Evolutionary conservation across 2,797 vertebrate genomes (phyloP).

Genomic region (Emydoidea blandingii): DNA sequence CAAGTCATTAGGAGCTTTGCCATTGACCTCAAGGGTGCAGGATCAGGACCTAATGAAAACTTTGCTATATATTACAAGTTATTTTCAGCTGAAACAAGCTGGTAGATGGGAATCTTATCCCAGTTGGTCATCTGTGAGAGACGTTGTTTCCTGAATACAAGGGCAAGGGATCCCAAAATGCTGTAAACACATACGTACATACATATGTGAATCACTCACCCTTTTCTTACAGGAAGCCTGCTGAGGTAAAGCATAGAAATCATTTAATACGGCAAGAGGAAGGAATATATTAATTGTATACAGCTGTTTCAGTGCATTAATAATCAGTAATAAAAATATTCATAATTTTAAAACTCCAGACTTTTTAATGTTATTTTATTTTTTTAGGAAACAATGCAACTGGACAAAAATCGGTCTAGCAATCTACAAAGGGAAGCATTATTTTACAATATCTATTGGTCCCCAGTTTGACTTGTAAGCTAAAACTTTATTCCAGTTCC

Average conservation of each 20-base stretch:
- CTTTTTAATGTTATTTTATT: not conserved
- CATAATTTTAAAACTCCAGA: slow-evolving; percentile 8
- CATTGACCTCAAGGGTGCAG: not conserved
- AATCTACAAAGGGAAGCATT: not conserved
- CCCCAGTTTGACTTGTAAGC: not conserved
- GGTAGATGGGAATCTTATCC: not conserved
- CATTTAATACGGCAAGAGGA: slow-evolving; percentile 14
- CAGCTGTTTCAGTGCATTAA: slow-evolving; percentile 61
- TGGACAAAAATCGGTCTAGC: not conserved
- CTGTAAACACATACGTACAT: not conserved
- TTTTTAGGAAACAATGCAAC: not conserved
- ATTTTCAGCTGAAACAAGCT: not conserved
- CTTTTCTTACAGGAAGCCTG: slow-evolving; percentile 42
- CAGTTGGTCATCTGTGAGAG: slow-evolving; percentile 33
- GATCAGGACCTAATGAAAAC: not conserved
- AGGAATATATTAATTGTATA: slow-evolving; percentile 51
- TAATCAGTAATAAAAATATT: slow-evolving; percentile 65
- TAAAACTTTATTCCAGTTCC: not conserved
- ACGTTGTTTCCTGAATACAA: slow-evolving; percentile 35
- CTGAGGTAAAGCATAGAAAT: slow-evolving; percentile 51
- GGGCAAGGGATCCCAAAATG: not conserved
- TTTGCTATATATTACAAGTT: not conserved
- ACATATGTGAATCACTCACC: slow-evolving; percentile 31
- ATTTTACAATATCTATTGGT: not conserved
- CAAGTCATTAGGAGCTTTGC: not conserved